Conservation (phyloP, 2,113 vertebrate genomes). For the Mixornis gularis region DNA sequence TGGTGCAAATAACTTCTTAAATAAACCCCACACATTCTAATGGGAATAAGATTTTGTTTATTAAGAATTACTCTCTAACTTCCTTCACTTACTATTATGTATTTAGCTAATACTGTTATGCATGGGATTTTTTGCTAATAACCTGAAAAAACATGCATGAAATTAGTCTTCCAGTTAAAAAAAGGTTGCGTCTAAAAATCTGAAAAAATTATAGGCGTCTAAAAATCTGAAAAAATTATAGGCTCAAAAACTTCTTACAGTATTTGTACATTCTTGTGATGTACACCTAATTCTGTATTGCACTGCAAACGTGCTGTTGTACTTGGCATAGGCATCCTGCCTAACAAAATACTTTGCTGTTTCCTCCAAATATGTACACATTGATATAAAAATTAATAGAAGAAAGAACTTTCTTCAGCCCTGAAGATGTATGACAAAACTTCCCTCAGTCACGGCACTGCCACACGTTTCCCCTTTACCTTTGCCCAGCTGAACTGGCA, state of each 20-base stretch:
- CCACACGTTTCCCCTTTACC: constrained; percentile 64
- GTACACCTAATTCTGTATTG: not conserved
- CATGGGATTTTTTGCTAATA: not conserved
- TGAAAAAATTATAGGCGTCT: not conserved
- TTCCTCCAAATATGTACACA: not conserved
- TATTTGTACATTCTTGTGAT: not conserved
- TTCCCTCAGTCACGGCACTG: rapidly evolving
- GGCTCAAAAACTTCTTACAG: not conserved
- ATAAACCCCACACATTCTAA: not conserved
- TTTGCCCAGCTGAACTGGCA: constrained; percentile 94
- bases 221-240: not conserved
- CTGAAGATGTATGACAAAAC: rapidly evolving
- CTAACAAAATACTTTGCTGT: not conserved
- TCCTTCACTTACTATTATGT: not conserved
- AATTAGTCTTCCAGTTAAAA: not conserved
- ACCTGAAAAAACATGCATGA: not conserved
- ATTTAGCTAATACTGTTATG: not conserved
- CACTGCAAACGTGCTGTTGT: not conserved
- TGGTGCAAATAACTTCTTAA: not conserved
- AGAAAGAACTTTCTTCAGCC: not conserved
- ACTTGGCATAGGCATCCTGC: not conserved
- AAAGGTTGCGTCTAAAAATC: not conserved
- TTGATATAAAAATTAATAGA: not conserved
- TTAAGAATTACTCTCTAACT: not conserved
- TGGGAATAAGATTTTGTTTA: not conserved